These are phyloP conservation scores for Platichthys stellatus DNA, from an alignment of 2,113 vertebrate species.

Conservation along the genomic window DNA sequence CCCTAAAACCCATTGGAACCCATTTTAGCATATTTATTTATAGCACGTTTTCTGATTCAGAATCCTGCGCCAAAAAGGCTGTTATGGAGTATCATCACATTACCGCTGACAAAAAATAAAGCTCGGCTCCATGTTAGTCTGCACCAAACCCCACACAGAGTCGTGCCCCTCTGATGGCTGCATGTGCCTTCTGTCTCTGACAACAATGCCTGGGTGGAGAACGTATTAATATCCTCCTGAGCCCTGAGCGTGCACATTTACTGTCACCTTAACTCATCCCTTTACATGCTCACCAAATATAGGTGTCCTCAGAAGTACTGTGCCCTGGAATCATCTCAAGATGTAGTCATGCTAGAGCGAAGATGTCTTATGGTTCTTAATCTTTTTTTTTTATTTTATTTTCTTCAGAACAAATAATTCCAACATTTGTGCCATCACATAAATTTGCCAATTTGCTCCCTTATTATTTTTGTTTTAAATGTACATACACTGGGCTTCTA, in stretches of 20 bases:
- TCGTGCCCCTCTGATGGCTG: slow-evolving; percentile 49
- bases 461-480: background rate
- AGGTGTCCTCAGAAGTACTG: slow-evolving; percentile 47
- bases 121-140: slow-evolving; percentile 67
- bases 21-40: slow-evolving; percentile 71
- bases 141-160: slow-evolving; percentile 53
- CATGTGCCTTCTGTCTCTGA: slow-evolving; percentile 36
- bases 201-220: slow-evolving; percentile 50
- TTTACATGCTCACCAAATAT: slow-evolving; percentile 48
- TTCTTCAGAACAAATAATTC: background rate
- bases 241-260: slow-evolving; percentile 52
- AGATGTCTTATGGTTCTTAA: background rate
- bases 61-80: slow-evolving; percentile 48
- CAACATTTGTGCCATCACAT: background rate
- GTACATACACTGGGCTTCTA: background rate
- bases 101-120: slow-evolving; percentile 60
- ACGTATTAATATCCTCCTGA: slow-evolving; percentile 65
- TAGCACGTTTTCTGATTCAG: slow-evolving; percentile 67
- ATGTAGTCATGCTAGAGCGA: background rate
- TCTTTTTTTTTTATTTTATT: fast-evolving
- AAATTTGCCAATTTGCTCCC: background rate
- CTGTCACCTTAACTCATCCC: slow-evolving; percentile 57
- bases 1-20: slow-evolving; percentile 48
- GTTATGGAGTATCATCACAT: slow-evolving; percentile 60
- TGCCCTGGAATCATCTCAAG: slow-evolving; percentile 23